Evolutionary conservation across 2,113 vertebrate genomes (phyloP).

Genomic region (Platysteira castanea): DNA sequence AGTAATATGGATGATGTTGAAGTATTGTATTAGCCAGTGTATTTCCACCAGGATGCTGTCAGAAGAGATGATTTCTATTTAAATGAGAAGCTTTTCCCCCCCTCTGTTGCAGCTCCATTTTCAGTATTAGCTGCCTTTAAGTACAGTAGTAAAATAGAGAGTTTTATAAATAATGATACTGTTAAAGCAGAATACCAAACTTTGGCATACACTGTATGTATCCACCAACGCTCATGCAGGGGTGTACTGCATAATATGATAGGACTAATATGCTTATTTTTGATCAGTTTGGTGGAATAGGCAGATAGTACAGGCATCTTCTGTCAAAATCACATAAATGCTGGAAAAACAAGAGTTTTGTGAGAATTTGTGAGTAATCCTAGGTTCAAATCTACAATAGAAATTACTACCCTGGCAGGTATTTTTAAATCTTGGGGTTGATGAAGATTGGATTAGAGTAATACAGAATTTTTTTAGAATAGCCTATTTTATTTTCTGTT

Average conservation of each 20-base stretch:
- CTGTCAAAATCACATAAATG: neutral
- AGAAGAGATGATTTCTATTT: neutral
- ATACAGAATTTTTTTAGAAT: neutral
- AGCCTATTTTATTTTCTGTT: neutral
- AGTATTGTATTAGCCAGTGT: neutral
- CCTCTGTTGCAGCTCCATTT: neutral
- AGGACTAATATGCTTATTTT: neutral
- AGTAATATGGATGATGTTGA: neutral
- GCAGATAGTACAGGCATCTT: neutral
- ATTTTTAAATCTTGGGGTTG: neutral
- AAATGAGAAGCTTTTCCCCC: neutral
- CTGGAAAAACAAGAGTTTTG: neutral
- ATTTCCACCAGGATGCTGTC: neutral
- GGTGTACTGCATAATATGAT: neutral
- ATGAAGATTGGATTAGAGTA: neutral
- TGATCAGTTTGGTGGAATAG: neutral
- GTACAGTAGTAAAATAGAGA: neutral
- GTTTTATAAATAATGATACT: neutral
- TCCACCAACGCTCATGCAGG: neutral
- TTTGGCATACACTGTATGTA: neutral
- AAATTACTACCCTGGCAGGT: neutral
- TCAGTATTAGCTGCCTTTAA: neutral
- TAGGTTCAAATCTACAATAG: neutral
- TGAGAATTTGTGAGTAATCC: neutral
- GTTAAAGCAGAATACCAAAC: neutral